Evolutionary conservation across 2,797 vertebrate genomes (phyloP).

Genomic region (Platyrinchus mystaceus): DNA sequence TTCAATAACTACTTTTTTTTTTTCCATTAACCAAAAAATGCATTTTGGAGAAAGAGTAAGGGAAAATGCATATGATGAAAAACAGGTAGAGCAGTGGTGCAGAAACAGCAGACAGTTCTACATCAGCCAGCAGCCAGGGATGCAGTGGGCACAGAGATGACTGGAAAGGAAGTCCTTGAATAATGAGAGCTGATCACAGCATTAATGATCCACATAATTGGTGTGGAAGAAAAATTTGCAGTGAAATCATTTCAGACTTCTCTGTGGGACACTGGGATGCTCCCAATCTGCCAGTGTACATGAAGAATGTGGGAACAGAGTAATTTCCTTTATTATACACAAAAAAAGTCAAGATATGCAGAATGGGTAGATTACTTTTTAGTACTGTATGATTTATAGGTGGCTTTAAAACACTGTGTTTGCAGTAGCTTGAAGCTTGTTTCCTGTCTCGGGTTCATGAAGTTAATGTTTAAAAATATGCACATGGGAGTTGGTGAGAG

Average conservation of each 20-base stretch:
- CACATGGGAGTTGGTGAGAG: neutral
- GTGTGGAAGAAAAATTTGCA: neutral
- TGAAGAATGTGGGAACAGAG: neutral
- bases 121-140: neutral
- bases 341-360: neutral
- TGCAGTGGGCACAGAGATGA: neutral
- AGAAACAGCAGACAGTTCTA: neutral
- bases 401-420: neutral
- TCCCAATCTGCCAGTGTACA: neutral
- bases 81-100: neutral
- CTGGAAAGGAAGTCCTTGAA: neutral
- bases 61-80: neutral
- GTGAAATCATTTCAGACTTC: neutral
- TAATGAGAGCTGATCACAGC: neutral
- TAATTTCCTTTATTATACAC: neutral
- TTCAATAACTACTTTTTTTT: neutral
- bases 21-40: neutral
- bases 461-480: slow-evolving; percentile 2
- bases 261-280: neutral
- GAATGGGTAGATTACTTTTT: neutral
- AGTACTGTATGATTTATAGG: neutral
- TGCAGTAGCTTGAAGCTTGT: neutral
- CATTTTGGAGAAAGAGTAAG: neutral
- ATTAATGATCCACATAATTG: neutral
- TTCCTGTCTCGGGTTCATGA: neutral